Conservation (phyloP, 2,888 invertebrate genomes). For the Acrobasis consociella region DNA sequence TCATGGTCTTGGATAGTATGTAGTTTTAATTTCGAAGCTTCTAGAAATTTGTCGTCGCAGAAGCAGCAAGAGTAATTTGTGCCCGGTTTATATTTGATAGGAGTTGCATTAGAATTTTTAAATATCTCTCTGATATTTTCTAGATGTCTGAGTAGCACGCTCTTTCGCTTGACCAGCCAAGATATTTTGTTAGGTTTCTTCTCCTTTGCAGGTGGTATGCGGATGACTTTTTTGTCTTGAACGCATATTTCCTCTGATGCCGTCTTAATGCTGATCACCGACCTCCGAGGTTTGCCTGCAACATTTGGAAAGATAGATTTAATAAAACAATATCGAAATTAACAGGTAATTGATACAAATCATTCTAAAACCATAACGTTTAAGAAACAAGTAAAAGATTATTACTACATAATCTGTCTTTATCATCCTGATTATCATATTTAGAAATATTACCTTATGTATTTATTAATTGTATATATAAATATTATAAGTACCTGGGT, state of each 20-base stretch:
- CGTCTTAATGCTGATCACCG: conserved; percentile 9
- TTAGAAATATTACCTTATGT: too few species aligned
- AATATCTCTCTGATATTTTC: conserved; percentile 56
- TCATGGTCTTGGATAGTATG: conserved; percentile 52
- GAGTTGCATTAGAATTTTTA: conserved; percentile 62
- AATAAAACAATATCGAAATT: neutral
- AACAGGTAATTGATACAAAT: too few species aligned
- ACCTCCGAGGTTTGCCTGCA: conserved; percentile 17
- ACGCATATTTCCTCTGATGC: neutral
- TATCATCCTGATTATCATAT: too few species aligned
- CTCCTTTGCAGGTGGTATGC: neutral
- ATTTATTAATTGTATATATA: too few species aligned
- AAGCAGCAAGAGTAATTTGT: conserved; percentile 60
- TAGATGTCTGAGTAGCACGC: conserved; percentile 46
- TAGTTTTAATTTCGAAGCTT: conserved; percentile 52
- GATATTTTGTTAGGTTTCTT: neutral
- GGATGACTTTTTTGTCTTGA: conserved; percentile 13
- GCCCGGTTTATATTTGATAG: conserved; percentile 54
- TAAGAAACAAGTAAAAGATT: too few species aligned
- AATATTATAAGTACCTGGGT: too few species aligned
- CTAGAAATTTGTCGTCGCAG: conserved; percentile 50
- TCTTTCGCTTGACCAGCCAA: neutral
- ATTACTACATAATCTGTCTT: too few species aligned
- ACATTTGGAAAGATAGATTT: neutral
- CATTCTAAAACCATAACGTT: too few species aligned